These are phyloP conservation scores for Allygus modestus DNA, from an alignment of 2,888 invertebrate species.

Conservation along the genomic window DNA sequence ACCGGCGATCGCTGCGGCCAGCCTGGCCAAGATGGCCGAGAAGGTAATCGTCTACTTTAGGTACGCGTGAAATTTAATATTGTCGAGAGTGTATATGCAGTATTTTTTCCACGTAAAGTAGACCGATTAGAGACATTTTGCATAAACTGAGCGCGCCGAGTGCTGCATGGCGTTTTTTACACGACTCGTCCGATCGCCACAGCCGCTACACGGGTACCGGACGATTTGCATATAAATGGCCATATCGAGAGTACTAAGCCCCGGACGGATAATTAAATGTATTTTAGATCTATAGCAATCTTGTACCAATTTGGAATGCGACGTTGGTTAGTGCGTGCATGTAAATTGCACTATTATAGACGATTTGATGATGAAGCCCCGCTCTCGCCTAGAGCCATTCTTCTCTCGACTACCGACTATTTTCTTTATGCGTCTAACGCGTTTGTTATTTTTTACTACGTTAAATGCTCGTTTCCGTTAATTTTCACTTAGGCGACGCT, in stretches of 20 bases:
- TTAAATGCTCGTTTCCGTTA: background rate
- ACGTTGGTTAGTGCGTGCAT: constrained; percentile 61
- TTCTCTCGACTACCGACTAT: constrained; percentile 22
- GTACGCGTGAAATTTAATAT: constrained; percentile 44
- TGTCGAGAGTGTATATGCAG: constrained; percentile 14
- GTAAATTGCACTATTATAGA: constrained; percentile 63
- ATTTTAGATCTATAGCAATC: constrained; percentile 65
- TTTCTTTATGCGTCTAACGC: constrained; percentile 6
- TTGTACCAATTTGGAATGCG: constrained; percentile 61
- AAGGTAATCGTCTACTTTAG: background rate
- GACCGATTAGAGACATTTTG: constrained; percentile 49
- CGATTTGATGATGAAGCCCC: constrained; percentile 55
- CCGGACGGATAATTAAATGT: constrained; percentile 63
- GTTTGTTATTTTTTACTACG: background rate
- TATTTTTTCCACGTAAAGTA: constrained; percentile 45
- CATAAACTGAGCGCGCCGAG: constrained; percentile 28
- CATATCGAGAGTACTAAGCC: constrained; percentile 33
- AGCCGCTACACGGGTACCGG: constrained; percentile 14
- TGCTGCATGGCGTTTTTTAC: constrained; percentile 9
- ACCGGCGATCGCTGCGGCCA: background rate
- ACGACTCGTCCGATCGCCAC: background rate
- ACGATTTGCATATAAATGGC: constrained; percentile 63
- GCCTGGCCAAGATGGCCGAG: background rate
- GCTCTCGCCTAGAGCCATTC: constrained; percentile 33
- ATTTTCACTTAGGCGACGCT: constrained; percentile 35